Conservation (phyloP, 2,113 vertebrate genomes). For the Hipposideros armiger region DNA sequence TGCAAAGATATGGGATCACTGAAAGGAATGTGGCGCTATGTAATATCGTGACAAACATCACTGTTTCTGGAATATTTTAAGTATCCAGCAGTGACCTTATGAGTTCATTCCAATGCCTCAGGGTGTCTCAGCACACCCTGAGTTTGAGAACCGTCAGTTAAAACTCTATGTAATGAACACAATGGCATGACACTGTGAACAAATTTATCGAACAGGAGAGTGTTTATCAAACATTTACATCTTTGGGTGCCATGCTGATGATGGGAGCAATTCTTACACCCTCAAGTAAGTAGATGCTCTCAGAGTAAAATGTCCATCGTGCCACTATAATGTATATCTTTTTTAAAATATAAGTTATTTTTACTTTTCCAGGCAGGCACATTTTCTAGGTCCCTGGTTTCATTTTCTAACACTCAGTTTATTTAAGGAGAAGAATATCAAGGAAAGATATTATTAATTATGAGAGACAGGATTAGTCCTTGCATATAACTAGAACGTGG, state of each 20-base stretch:
- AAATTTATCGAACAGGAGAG: background rate
- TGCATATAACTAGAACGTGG: slow-evolving; percentile 48
- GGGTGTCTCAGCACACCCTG: too few species aligned
- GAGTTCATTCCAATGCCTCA: background rate
- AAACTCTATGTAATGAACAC: background rate
- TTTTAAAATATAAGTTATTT: background rate
- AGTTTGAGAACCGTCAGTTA: background rate
- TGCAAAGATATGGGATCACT: background rate
- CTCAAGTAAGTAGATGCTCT: background rate
- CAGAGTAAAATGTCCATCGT: background rate
- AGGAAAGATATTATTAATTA: slow-evolving; percentile 53
- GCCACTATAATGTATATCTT: background rate
- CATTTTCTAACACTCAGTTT: background rate
- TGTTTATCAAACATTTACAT: too few species aligned
- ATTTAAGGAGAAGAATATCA: slow-evolving; percentile 51
- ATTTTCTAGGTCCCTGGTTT: background rate
- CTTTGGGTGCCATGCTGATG: background rate
- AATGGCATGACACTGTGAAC: background rate
- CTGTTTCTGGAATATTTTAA: background rate
- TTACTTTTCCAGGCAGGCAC: background rate
- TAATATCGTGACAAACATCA: background rate
- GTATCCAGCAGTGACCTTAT: background rate
- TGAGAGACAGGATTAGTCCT: slow-evolving; percentile 36
- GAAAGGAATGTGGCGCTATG: background rate
- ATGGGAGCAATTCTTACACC: background rate